Conservation (phyloP, 2,797 vertebrate species). For the Graptemys geographica region DNA sequence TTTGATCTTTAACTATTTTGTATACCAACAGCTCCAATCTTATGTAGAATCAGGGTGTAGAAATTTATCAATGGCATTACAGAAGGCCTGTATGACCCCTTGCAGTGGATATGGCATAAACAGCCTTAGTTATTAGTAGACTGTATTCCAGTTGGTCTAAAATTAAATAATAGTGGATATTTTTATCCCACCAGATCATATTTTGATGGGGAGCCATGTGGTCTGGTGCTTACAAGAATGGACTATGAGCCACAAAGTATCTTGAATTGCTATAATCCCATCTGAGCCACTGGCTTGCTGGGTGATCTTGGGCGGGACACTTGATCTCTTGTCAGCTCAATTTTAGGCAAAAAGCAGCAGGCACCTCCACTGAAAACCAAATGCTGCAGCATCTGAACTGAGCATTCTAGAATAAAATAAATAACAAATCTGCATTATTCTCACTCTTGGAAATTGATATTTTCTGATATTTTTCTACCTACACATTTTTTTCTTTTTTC, state of each 20-base stretch:
- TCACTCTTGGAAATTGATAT: background rate
- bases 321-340: constrained; percentile 43
- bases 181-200: constrained; percentile 56
- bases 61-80: background rate
- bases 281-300: constrained; percentile 48
- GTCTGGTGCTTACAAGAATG: constrained; percentile 60
- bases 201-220: constrained; percentile 57
- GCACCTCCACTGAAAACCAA: constrained; percentile 18
- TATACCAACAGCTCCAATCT: background rate
- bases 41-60: background rate
- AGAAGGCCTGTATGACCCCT: background rate
- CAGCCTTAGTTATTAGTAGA: background rate
- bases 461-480: background rate
- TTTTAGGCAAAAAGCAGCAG: constrained; percentile 40
- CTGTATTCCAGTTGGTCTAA: constrained; percentile 26
- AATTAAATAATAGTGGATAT: constrained; percentile 34
- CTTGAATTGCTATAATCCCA: constrained; percentile 46
- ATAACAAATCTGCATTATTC: background rate
- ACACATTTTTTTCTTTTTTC: background rate
- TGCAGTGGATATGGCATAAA: background rate
- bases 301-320: constrained; percentile 57
- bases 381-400: background rate
- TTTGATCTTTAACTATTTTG: background rate
- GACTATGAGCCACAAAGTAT: background rate
- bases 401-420: background rate